Evolutionary conservation across 2,797 vertebrate genomes (phyloP), one percentile per base, ranked within the genome.

Genomic region (Pseudochromis fuscus): DNA sequence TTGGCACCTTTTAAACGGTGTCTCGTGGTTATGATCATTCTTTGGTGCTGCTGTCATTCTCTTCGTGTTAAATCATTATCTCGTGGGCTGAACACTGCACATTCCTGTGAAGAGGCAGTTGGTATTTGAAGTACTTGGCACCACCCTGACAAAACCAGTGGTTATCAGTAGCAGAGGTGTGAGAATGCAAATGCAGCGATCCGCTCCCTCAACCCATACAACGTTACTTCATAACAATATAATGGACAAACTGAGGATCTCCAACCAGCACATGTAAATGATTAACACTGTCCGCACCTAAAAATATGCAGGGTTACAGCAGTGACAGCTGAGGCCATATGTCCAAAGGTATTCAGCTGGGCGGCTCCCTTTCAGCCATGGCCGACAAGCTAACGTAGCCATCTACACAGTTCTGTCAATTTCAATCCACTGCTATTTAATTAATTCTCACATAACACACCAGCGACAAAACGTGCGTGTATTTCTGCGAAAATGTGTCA

Each of bases 311-410:
- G 12, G 40, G 70, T 25, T 31, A 30, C 7, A 40, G 11, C 25
- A 77, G 63, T 35, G 71, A 58, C 75, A 77, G 85, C 75, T 72
- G 82, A 51, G 66, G 48, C 75, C 84, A 65, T 69, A 52, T 48
- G 68, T 81, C 79, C 84, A 64, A 61, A 82, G 69, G 61, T 59
- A 67, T 82, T 71, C 60, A 40, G 58, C 67, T 77, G 87, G 92
- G 91, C 90, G 88, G 40, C 63, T 91, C 90, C 84, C 82, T 19
- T 7, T 59, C 58, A 37, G 35, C 59, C 44, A 79, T 75, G 77
- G 67, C 70, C 59, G 66, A 83, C 76, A 52, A 3, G 52, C 72
- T 60, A 31, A n/a, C 18, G 56, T 4, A 56, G 16, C 33, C 53
- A 10, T 9, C 38, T 7, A 10, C 50, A 49, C 12, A 51, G 40